These are phyloP conservation scores for Melipona beecheii DNA, from an alignment of 2,888 invertebrate genomes.

Conservation along the genomic window DNA sequence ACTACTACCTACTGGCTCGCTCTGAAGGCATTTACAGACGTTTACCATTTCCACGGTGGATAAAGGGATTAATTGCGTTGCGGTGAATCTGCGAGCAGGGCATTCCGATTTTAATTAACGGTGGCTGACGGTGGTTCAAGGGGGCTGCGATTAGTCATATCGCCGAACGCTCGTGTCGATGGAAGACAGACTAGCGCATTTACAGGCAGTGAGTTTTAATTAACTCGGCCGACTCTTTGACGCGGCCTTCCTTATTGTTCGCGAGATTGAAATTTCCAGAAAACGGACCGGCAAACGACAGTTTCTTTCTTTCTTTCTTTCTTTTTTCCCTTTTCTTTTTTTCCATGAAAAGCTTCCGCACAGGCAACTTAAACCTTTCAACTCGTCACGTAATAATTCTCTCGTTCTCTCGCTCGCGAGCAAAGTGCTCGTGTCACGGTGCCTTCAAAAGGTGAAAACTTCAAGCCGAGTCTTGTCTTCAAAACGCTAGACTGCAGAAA, in stretches of 20 bases:
- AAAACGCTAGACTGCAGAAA: background rate
- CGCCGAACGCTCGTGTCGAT: slow-evolving; percentile 30
- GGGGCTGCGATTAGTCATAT: slow-evolving; percentile 37
- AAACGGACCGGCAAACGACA: background rate
- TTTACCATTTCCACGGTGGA: slow-evolving; percentile 21
- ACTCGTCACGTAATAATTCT: background rate
- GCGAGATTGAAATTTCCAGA: slow-evolving; percentile 8
- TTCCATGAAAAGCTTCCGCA: background rate
- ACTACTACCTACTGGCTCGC: no score
- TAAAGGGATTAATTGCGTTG: slow-evolving; percentile 50
- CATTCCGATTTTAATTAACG: slow-evolving; percentile 62
- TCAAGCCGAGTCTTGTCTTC: no score
- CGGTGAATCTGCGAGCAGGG: slow-evolving; percentile 19
- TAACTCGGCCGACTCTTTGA: slow-evolving; percentile 40
- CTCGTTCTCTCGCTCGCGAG: background rate
- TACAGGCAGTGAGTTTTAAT: slow-evolving; percentile 50
- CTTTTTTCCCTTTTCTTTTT: no score
- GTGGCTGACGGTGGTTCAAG: slow-evolving; percentile 15
- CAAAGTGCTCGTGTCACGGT: no score
- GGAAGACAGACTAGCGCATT: slow-evolving; percentile 27
- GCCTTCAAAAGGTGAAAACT: background rate
- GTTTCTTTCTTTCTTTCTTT: background rate
- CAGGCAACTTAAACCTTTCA: background rate
- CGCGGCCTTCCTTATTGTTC: slow-evolving; percentile 32
- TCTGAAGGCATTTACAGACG: slow-evolving; percentile 23